Percentiles rank a stretch among this genome's conserved stretches.
Evolutionary conservation across 2,797 vertebrate species (phyloP).

Genomic region (Lacerta agilis): DNA sequence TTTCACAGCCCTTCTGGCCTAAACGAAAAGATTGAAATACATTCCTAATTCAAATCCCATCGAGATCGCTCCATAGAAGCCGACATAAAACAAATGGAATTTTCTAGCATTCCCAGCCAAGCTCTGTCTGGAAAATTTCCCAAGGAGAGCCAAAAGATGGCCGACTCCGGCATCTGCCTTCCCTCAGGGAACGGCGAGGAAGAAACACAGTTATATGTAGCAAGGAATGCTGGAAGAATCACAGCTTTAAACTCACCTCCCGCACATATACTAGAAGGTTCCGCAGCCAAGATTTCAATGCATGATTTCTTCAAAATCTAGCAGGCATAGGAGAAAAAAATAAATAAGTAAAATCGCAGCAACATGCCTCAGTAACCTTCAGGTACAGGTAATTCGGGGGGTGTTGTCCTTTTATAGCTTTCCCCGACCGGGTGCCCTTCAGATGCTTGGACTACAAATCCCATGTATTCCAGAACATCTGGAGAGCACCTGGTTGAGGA

Average conservation of each 20-base stretch:
- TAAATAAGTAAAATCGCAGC: conserved; percentile 24
- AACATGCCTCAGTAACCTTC: not conserved
- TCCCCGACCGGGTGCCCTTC: not conserved
- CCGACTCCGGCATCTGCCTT: not conserved
- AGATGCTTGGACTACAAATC: not conserved
- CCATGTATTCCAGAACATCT: not conserved
- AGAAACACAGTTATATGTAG: not conserved
- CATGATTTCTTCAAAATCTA: conserved; percentile 98
- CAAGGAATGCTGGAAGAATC: fast-evolving
- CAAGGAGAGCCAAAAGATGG: not conserved
- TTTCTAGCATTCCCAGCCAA: conserved; percentile 21
- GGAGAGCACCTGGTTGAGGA: no score
- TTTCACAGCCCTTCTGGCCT: not conserved
- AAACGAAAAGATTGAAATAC: not conserved
- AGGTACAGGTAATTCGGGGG: not conserved
- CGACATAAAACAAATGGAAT: conserved; percentile 1
- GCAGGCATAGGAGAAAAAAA: conserved; percentile 44
- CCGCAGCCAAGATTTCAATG: conserved; percentile 96
- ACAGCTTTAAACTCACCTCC: conserved; percentile 83
- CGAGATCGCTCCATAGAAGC: conserved; percentile 3
- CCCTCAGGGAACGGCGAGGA: not conserved
- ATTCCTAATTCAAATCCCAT: not conserved
- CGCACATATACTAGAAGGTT: conserved; percentile 97
- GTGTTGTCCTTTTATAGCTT: not conserved
- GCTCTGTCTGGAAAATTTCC: not conserved